Evolutionary conservation across 2,113 vertebrate species (phyloP).

Genomic region (Lates calcarifer): DNA sequence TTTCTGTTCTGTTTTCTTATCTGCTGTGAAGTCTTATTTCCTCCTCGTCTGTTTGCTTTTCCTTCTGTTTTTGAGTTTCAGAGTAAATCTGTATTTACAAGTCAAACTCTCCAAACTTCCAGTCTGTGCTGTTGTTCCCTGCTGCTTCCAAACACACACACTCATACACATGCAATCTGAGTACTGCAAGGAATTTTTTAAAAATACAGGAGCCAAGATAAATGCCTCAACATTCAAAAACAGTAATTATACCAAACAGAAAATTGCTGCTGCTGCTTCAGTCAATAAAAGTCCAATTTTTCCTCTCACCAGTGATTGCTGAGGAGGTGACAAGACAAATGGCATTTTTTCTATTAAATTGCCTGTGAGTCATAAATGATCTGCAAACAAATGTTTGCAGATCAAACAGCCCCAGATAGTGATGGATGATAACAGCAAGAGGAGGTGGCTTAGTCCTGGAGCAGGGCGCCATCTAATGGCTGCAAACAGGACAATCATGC

Average conservation of each 20-base stretch:
- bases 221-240: neutral
- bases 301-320: conserved; percentile 19
- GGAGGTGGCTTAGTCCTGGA: neutral
- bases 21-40: neutral
- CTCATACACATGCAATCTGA: neutral
- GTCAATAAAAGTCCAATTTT: neutral
- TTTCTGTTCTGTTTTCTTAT: neutral
- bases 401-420: conserved; percentile 42
- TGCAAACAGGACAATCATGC: neutral
- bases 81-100: neutral
- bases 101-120: neutral
- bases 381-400: conserved; percentile 58
- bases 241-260: neutral
- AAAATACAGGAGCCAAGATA: too few species aligned
- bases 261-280: neutral
- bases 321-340: conserved; percentile 29
- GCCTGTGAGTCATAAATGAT: conserved; percentile 41
- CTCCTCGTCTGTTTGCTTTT: neutral
- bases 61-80: neutral
- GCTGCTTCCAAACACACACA: neutral
- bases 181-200: neutral
- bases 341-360: conserved; percentile 18
- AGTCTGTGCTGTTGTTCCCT: neutral
- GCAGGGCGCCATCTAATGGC: conserved; percentile 68
- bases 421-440: conserved; percentile 18